These are phyloP conservation scores for Polyergus mexicanus DNA, from an alignment of 1,140 invertebrate genomes.

Conservation along the genomic window DNA sequence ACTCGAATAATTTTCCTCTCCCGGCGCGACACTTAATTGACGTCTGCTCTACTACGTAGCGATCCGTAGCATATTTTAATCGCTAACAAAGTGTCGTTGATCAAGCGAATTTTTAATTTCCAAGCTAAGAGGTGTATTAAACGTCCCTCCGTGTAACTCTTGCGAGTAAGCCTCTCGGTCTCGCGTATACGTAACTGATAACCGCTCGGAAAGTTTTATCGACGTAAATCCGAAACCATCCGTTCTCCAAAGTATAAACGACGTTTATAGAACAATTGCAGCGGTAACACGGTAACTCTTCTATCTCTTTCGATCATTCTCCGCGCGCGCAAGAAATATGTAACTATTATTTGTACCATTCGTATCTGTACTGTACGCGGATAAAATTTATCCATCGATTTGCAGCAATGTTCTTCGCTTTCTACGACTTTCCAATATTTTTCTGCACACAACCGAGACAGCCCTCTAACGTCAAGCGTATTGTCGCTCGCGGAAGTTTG, in stretches of 20 bases:
- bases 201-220: conserved; percentile 29
- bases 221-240: conserved; percentile 11
- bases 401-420: neutral
- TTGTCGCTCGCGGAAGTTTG: neutral
- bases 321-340: neutral
- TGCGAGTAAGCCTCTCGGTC: neutral
- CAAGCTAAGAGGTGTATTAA: conserved; percentile 48
- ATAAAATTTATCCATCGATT: neutral
- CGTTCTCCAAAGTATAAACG: neutral
- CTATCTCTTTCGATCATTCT: neutral
- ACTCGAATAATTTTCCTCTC: conserved; percentile 46
- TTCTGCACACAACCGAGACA: conserved; percentile 19
- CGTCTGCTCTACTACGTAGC: conserved; percentile 32
- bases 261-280: conserved; percentile 15
- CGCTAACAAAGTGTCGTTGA: conserved; percentile 65
- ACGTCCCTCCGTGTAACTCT: neutral
- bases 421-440: conserved; percentile 48
- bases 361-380: neutral
- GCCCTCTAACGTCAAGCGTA: conserved; percentile 26
- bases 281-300: neutral
- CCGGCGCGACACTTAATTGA: conserved; percentile 36
- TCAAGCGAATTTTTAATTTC: conserved; percentile 65
- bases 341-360: neutral
- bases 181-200: conserved; percentile 26
- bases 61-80: conserved; percentile 59